Conservation (phyloP, 2,888 invertebrate species). For the Fissipunctia ypsillon region DNA sequence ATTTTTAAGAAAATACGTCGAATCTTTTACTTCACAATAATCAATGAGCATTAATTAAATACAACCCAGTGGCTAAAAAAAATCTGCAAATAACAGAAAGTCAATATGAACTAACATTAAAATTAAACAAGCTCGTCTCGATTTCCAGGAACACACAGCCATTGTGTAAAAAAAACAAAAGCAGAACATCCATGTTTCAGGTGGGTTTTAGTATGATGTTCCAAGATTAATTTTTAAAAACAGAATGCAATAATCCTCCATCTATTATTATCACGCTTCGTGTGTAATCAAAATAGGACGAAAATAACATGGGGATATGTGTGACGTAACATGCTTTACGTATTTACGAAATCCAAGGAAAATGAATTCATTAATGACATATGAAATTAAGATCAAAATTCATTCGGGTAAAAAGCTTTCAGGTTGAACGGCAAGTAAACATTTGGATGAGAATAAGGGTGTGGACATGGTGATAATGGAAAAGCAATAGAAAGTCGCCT, state of each 20-base stretch:
- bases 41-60: background rate
- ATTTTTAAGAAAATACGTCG: background rate
- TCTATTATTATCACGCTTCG: conserved; percentile 17
- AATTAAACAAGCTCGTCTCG: background rate
- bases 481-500: background rate
- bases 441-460: conserved; percentile 59
- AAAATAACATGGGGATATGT: conserved; percentile 38
- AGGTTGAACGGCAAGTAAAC: conserved; percentile 48
- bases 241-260: background rate
- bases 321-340: conserved; percentile 36
- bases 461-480: conserved; percentile 35
- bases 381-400: conserved; percentile 66
- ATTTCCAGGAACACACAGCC: background rate
- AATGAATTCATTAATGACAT: conserved; percentile 67
- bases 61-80: background rate
- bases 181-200: too few relatives aligned
- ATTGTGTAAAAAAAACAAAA: background rate
- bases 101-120: background rate
- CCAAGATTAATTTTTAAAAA: background rate
- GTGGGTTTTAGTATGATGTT: too few relatives aligned
- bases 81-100: background rate
- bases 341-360: conserved; percentile 37
- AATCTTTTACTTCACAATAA: background rate
- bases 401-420: conserved; percentile 62
- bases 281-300: conserved; percentile 16